Conservation (phyloP, 2,797 vertebrate genomes). For the Myotis vivesi region DNA sequence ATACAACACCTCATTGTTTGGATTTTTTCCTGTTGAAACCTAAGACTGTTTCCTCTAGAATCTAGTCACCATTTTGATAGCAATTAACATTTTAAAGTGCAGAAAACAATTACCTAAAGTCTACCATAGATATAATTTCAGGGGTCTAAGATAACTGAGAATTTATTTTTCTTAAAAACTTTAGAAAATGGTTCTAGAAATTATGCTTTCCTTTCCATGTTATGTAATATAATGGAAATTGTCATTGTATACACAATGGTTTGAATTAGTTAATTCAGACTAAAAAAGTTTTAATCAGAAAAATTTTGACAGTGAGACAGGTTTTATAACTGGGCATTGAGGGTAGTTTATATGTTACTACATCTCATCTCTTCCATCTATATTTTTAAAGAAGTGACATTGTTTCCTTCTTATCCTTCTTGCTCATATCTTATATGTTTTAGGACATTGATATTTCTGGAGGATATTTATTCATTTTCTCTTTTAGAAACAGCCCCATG, state of each 20-base stretch:
- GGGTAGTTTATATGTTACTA: background rate
- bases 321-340: background rate
- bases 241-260: fast-evolving
- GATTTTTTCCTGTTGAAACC: background rate
- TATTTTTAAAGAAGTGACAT: background rate
- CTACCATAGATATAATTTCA: background rate
- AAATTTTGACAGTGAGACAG: background rate
- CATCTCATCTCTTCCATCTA: background rate
- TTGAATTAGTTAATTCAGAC: background rate
- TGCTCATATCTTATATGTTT: background rate
- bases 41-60: background rate
- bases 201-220: background rate
- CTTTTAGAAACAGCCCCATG: background rate
- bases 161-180: background rate
- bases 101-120: background rate
- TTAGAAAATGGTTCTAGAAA: background rate
- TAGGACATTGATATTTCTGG: background rate
- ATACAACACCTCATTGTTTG: background rate
- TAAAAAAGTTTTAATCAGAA: background rate
- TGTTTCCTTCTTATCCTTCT: background rate
- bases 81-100: background rate
- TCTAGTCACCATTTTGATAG: background rate
- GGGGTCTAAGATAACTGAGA: background rate
- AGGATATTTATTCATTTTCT: background rate
- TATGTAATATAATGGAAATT: background rate